phyloP scores from a whole-genome alignment of 2,797 vertebrate genomes.

The Artibeus lituratus region DNA sequence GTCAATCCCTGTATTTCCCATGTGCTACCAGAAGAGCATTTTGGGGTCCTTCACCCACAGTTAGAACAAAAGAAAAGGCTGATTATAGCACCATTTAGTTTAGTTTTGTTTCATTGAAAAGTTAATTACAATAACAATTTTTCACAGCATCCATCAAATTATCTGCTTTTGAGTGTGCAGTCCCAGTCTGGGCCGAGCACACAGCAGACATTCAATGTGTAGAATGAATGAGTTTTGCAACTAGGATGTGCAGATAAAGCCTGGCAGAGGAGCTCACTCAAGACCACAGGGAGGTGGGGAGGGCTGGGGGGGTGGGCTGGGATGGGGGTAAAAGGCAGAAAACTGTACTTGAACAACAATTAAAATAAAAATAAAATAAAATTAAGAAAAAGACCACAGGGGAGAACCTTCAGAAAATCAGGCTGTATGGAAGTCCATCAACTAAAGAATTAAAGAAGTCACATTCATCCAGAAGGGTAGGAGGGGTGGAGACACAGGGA shows the following conservation, averaged over 20 bases:
- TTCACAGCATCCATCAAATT: neutral
- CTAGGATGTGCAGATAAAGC: neutral
- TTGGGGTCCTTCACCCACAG: neutral
- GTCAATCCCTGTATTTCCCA: neutral
- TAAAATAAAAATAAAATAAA: too few relatives aligned
- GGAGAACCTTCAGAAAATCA: neutral
- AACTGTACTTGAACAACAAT: too few relatives aligned
- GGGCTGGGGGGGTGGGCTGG: too few relatives aligned
- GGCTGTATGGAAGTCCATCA: neutral
- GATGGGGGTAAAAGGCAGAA: too few relatives aligned
- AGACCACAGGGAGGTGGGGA: neutral
- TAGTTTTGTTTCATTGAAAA: neutral
- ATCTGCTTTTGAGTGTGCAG: neutral
- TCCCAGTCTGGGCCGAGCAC: neutral
- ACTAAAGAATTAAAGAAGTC: neutral
- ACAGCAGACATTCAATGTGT: fast-evolving
- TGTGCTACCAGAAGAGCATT: neutral
- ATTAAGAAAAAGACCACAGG: neutral
- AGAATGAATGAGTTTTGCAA: neutral
- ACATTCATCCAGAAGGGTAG: neutral
- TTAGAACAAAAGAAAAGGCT: neutral
- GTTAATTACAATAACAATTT: neutral
- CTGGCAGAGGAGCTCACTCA: too few relatives aligned
- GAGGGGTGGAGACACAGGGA: neutral
- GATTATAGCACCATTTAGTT: neutral